A percentile compares a stretch with the other conserved stretches of the same genome.
Evolutionary conservation across 2,797 vertebrate species (phyloP).

Genomic region (Xenentodon cancila): DNA sequence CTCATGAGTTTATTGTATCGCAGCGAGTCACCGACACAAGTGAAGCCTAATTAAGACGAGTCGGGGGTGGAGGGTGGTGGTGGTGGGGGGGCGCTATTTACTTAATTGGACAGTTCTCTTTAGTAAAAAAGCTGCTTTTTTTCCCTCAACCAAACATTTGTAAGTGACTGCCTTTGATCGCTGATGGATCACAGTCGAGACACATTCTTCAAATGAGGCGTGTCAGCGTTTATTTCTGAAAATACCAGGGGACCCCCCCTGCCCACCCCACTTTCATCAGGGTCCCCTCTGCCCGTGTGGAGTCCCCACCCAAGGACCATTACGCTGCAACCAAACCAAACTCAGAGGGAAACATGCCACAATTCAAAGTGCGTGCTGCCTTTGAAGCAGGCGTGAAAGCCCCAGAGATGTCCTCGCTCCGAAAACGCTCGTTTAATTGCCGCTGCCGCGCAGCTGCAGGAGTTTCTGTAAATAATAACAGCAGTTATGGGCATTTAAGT

Average conservation of each 20-base stretch:
- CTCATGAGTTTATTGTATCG: slow-evolving; percentile 8
- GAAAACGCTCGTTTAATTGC: slow-evolving; percentile 20
- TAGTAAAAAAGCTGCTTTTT: not conserved
- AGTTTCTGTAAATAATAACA: slow-evolving; percentile 12
- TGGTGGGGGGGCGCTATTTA: not conserved
- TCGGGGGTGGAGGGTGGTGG: not conserved
- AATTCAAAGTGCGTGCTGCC: slow-evolving; percentile 19
- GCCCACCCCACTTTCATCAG: not conserved
- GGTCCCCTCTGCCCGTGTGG: slow-evolving; percentile 10
- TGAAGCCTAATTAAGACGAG: slow-evolving; percentile 24
- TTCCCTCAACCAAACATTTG: slow-evolving; percentile 5
- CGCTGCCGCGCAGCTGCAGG: slow-evolving; percentile 4
- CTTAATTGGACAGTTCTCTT: slow-evolving; percentile 16
- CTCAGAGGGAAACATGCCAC: slow-evolving; percentile 8
- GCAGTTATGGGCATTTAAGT: not conserved
- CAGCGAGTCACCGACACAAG: slow-evolving; percentile 20
- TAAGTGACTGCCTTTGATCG: not conserved
- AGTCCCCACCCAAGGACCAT: slow-evolving; percentile 34
- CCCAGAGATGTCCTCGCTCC: slow-evolving; percentile 37
- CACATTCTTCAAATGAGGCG: slow-evolving; percentile 27
- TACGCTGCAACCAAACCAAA: slow-evolving; percentile 9
- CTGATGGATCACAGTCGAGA: slow-evolving; percentile 4
- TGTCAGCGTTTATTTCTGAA: slow-evolving; percentile 4
- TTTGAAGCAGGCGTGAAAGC: slow-evolving; percentile 41
- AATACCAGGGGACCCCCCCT: slow-evolving; percentile 2